Conservation (phyloP, 2,113 vertebrate genomes). For the Paradisaea rubra region DNA sequence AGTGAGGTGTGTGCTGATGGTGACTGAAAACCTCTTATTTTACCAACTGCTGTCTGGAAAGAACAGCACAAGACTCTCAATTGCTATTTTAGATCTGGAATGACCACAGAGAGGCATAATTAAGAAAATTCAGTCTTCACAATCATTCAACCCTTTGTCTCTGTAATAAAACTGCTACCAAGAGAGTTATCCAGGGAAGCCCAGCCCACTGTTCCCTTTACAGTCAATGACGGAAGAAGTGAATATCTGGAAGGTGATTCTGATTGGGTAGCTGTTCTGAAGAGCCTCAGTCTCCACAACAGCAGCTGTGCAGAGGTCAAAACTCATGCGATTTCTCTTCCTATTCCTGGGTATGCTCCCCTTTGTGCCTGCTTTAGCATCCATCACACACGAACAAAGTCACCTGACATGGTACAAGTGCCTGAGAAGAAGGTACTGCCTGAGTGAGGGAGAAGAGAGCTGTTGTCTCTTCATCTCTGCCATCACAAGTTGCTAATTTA, state of each 20-base stretch:
- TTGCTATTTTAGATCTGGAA: not conserved
- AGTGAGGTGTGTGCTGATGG: not conserved
- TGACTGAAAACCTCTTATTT: not conserved
- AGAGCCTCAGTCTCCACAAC: not conserved
- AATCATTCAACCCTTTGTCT: not conserved
- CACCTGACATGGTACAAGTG: rapidly evolving
- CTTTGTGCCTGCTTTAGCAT: not conserved
- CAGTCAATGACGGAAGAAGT: not conserved
- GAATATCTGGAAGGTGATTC: not conserved
- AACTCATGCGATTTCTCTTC: rapidly evolving
- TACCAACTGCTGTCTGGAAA: not conserved
- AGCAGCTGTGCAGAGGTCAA: not conserved
- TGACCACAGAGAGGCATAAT: not conserved
- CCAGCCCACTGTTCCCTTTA: not conserved
- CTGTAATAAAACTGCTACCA: not conserved
- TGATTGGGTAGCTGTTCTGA: not conserved
- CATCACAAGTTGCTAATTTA: not conserved
- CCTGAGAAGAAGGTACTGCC: not conserved
- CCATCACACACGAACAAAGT: rapidly evolving
- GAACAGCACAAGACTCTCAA: not conserved
- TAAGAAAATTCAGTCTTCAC: not conserved
- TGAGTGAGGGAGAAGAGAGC: not conserved
- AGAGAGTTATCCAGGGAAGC: not conserved
- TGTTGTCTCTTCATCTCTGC: not conserved
- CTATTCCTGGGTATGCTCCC: not conserved